These are phyloP conservation scores for Eulithis testata DNA, from an alignment of 2,888 invertebrate species.

Conservation along the genomic window DNA sequence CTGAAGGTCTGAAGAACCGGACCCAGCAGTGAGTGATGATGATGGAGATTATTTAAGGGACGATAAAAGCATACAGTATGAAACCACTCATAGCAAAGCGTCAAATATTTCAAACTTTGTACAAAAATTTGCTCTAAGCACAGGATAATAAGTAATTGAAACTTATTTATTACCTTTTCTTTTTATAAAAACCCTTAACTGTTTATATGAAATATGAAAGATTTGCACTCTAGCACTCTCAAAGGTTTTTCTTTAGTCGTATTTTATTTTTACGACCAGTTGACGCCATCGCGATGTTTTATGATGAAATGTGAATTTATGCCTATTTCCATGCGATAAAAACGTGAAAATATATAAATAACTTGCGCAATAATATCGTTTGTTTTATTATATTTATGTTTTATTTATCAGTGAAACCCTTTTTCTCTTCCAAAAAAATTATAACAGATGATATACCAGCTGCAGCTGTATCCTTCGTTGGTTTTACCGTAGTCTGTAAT, in stretches of 20 bases:
- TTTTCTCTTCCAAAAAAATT: too few relatives aligned
- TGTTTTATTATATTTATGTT: constrained; percentile 18
- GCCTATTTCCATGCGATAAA: constrained; percentile 33
- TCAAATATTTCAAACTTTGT: too few relatives aligned
- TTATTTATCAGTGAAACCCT: not conserved
- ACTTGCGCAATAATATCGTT: constrained; percentile 21
- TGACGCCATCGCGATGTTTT: constrained; percentile 31
- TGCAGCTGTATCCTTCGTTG: too few relatives aligned
- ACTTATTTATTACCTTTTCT: too few relatives aligned
- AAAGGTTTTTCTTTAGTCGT: constrained; percentile 24
- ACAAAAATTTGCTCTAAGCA: too few relatives aligned
- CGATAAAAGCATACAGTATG: too few relatives aligned
- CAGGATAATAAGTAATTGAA: too few relatives aligned
- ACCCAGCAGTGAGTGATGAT: too few relatives aligned
- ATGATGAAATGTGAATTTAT: constrained; percentile 37
- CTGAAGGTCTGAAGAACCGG: not conserved
- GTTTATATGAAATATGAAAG: constrained; percentile 25
- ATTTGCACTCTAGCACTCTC: constrained; percentile 23
- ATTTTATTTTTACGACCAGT: constrained; percentile 32
- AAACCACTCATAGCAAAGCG: too few relatives aligned
- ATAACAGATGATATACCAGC: too few relatives aligned
- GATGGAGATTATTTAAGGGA: too few relatives aligned
- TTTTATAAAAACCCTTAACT: constrained; percentile 5
- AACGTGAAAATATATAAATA: constrained; percentile 30
- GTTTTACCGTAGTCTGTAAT: too few relatives aligned